Evolutionary conservation across 2,113 vertebrate species (phyloP).

Genomic region (Xerus inauris): DNA sequence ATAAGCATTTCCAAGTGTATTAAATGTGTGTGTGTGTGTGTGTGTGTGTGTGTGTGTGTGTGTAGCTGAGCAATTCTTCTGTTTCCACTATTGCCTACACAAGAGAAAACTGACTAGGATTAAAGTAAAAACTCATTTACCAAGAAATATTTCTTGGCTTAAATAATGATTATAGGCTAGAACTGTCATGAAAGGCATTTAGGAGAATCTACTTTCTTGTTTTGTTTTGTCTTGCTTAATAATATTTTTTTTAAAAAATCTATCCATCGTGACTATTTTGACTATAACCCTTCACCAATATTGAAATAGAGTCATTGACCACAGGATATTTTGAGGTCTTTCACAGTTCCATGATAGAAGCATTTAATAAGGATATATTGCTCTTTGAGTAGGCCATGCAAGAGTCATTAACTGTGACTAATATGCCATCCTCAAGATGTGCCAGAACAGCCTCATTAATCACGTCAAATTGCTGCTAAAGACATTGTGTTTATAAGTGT

Average conservation of each 20-base stretch:
- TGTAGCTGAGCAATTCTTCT: not conserved
- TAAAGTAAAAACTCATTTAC: constrained; percentile 47
- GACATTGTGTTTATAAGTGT: not conserved
- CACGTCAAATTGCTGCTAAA: constrained; percentile 12
- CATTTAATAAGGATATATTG: constrained; percentile 65
- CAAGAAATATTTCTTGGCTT: constrained; percentile 13
- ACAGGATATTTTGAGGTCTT: constrained; percentile 7
- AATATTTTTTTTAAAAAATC: not conserved
- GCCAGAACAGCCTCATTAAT: constrained; percentile 57
- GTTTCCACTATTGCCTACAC: constrained; percentile 23
- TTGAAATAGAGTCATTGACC: constrained; percentile 38
- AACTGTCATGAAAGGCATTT: constrained; percentile 1
- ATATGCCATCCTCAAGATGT: constrained; percentile 67
- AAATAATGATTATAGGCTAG: constrained; percentile 34
- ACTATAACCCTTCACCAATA: not conserved
- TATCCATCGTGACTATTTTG: not conserved
- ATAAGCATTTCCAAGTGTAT: not conserved
- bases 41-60: not conserved
- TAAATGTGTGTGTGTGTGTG: not conserved
- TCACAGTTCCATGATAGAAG: constrained; percentile 49
- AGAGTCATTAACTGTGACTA: constrained; percentile 78
- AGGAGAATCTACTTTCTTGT: not conserved
- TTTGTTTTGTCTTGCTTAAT: not conserved
- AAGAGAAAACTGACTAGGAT: constrained; percentile 30
- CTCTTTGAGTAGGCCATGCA: constrained; percentile 39